Percentiles rank a stretch among this genome's conserved stretches.
Conservation (phyloP, 2,797 vertebrate species). For the Centropyge bicolor region DNA sequence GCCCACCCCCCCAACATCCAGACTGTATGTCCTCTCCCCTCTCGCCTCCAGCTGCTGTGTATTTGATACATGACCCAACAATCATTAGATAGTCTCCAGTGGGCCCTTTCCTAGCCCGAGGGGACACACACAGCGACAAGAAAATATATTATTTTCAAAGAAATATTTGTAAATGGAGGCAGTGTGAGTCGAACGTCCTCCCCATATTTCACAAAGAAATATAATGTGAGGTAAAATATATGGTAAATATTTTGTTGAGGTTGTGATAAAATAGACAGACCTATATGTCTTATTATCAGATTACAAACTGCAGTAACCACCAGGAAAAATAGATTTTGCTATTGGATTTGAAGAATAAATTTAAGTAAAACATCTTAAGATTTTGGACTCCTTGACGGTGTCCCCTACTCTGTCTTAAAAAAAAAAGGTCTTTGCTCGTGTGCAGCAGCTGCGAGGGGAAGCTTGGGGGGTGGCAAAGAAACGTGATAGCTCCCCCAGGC, state of each 20-base stretch:
- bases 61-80: constrained; percentile 79
- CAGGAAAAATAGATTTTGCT: background rate
- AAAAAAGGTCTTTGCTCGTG: constrained; percentile 47
- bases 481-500: constrained; percentile 80
- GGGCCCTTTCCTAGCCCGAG: constrained; percentile 69
- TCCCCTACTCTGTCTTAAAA: constrained; percentile 62
- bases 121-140: constrained; percentile 78
- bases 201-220: constrained; percentile 32
- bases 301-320: background rate
- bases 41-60: constrained; percentile 79
- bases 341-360: constrained; percentile 11
- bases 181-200: background rate
- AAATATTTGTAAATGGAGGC: constrained; percentile 81
- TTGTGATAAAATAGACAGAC: background rate
- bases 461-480: constrained; percentile 57
- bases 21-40: constrained; percentile 70
- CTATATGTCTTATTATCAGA: background rate
- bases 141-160: constrained; percentile 79
- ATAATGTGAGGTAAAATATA: constrained; percentile 7
- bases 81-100: constrained; percentile 74
- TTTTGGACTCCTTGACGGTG: constrained; percentile 52
- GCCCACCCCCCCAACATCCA: constrained; percentile 48
- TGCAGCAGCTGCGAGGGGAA: constrained; percentile 80
- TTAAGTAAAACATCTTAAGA: background rate
- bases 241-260: constrained; percentile 8